Conservation (phyloP, 2,888 invertebrate genomes). For the Macroteleia sp. region DNA sequence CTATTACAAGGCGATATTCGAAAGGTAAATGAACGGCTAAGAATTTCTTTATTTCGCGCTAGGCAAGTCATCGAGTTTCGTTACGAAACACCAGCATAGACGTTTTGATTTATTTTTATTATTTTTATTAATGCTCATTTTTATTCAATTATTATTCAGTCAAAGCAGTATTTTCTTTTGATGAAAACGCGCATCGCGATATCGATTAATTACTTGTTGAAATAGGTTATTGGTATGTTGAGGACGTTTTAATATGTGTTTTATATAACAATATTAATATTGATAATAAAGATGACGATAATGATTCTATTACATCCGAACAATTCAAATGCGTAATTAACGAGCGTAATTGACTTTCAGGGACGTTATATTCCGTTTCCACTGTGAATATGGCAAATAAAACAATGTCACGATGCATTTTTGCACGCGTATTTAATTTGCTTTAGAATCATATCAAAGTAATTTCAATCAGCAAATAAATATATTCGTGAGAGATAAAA, state of each 20-base stretch:
- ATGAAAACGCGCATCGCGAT: no score
- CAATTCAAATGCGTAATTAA: slow-evolving; percentile 23
- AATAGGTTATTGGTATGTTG: neutral
- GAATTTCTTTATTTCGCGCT: slow-evolving; percentile 20
- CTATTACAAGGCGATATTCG: no score
- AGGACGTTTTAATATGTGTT: neutral
- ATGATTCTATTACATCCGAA: slow-evolving; percentile 12
- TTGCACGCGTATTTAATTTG: slow-evolving; percentile 31
- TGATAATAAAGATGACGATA: slow-evolving; percentile 2
- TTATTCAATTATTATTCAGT: no score
- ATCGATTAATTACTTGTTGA: slow-evolving; percentile 6
- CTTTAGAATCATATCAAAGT: slow-evolving; percentile 34
- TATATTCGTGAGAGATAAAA: slow-evolving; percentile 51
- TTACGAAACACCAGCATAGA: no score
- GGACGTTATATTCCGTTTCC: slow-evolving; percentile 16
- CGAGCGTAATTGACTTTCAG: slow-evolving; percentile 12
- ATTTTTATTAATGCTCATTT: no score
- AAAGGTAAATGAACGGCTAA: slow-evolving; percentile 4
- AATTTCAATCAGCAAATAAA: slow-evolving; percentile 51
- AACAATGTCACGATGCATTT: slow-evolving; percentile 18
- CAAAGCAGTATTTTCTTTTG: no score
- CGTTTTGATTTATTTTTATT: no score
- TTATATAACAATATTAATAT: slow-evolving; percentile 13
- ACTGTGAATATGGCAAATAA: slow-evolving; percentile 6
- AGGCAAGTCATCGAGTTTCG: no score